phyloP scores from a whole-genome alignment of 2,797 vertebrate species.

The Perodicticus potto region DNA sequence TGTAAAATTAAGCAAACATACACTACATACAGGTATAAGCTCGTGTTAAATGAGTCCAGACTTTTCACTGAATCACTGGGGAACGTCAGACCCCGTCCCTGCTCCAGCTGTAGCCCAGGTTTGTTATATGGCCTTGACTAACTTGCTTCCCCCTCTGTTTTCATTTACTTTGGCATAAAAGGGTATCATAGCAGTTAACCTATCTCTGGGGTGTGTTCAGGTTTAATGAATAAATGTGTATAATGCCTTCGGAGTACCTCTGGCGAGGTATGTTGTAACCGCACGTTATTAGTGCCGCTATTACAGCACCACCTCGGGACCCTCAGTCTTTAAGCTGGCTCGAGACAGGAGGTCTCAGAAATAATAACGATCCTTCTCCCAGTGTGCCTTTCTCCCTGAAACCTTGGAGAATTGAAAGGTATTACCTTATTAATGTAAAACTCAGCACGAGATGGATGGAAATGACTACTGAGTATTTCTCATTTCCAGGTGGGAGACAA shows the following conservation, averaged over 20 bases:
- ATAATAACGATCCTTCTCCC: slow-evolving; percentile 76
- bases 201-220: slow-evolving; percentile 80
- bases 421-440: slow-evolving; percentile 74
- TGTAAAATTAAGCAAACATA: slow-evolving; percentile 52
- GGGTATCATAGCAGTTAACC: slow-evolving; percentile 77
- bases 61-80: background rate
- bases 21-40: background rate
- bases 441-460: slow-evolving; percentile 29
- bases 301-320: slow-evolving; percentile 73
- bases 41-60: background rate
- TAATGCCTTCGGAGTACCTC: slow-evolving; percentile 62
- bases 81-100: background rate
- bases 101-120: background rate
- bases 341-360: slow-evolving; percentile 73
- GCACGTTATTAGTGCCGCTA: slow-evolving; percentile 71
- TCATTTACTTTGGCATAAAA: slow-evolving; percentile 80
- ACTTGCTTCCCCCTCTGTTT: slow-evolving; percentile 71
- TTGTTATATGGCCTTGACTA: slow-evolving; percentile 44
- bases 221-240: slow-evolving; percentile 81
- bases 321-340: slow-evolving; percentile 71
- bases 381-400: slow-evolving; percentile 42
- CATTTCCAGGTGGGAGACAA: slow-evolving; percentile 65
- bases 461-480: slow-evolving; percentile 51
- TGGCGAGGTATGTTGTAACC: slow-evolving; percentile 55
- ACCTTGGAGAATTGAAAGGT: slow-evolving; percentile 64